Evolutionary conservation across 2,797 vertebrate species (phyloP).

Genomic region (Alouatta caraya): DNA sequence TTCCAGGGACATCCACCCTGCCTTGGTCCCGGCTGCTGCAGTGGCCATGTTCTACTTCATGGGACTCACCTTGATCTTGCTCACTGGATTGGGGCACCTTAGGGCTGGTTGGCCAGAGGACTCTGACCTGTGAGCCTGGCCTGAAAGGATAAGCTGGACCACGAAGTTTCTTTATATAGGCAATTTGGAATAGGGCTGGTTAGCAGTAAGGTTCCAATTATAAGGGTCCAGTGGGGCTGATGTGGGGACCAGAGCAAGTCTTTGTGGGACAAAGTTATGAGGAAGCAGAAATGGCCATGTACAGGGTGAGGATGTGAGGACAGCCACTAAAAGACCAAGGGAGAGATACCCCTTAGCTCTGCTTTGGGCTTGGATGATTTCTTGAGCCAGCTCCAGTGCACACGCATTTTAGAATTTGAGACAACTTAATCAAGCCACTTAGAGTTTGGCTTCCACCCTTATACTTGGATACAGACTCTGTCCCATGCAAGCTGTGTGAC

Average conservation of each 20-base stretch:
- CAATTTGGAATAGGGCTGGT: not conserved
- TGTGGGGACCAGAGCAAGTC: not conserved
- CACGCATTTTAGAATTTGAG: not conserved
- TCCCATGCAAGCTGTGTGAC: not conserved
- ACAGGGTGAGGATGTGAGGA: not conserved
- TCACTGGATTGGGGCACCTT: not conserved
- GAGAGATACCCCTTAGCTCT: not conserved
- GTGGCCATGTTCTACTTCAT: not conserved
- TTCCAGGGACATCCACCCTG: accelerated
- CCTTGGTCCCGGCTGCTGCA: not conserved
- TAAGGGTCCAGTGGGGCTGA: not conserved
- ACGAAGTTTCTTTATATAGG: not conserved
- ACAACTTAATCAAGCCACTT: not conserved
- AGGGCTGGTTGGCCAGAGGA: too few species aligned
- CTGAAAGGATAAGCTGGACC: not conserved
- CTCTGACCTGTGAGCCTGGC: not conserved
- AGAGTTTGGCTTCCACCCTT: not conserved
- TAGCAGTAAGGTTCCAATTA: not conserved
- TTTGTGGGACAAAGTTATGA: not conserved
- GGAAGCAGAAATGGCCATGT: not conserved
- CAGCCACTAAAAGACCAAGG: not conserved
- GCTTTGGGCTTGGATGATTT: not conserved
- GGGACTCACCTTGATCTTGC: not conserved
- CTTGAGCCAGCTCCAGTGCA: not conserved
- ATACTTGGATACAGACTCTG: not conserved